A percentile compares a stretch with the other conserved stretches of the same genome.
Conservation (phyloP, 2,888 invertebrate genomes). For the Cephus pygmeus region DNA sequence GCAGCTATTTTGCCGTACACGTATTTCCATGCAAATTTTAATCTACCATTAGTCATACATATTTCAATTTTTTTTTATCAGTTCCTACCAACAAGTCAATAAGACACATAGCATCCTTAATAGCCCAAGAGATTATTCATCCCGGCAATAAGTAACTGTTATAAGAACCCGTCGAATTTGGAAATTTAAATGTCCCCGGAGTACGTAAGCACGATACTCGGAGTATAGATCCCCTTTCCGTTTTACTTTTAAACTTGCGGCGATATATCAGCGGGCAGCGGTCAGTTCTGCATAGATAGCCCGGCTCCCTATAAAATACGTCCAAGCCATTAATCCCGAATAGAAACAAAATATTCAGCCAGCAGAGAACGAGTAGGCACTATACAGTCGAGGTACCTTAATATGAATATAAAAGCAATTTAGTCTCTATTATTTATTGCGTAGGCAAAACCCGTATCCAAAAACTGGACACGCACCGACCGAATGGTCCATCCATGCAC, state of each 20-base stretch:
- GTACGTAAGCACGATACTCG: slow-evolving; percentile 24
- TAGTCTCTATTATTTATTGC: slow-evolving; percentile 61
- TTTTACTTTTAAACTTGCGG: slow-evolving; percentile 63
- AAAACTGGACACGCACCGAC: slow-evolving; percentile 28
- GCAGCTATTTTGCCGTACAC: background rate
- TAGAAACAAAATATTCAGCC: slow-evolving; percentile 61
- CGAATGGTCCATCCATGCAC: background rate
- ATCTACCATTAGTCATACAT: background rate
- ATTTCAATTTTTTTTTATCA: background rate
- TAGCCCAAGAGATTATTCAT: background rate
- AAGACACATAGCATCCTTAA: background rate
- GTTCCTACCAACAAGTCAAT: background rate
- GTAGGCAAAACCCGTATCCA: slow-evolving; percentile 26
- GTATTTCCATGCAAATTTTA: background rate
- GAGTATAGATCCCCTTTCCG: slow-evolving; percentile 25
- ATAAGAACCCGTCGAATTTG: slow-evolving; percentile 35
- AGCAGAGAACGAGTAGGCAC: slow-evolving; percentile 38
- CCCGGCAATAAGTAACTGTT: background rate
- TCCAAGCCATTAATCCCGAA: slow-evolving; percentile 66
- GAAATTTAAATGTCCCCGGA: slow-evolving; percentile 57
- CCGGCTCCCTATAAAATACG: slow-evolving; percentile 62
- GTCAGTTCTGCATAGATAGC: slow-evolving; percentile 48
- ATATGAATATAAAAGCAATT: slow-evolving; percentile 65
- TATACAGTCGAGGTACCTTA: slow-evolving; percentile 44
- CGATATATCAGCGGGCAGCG: slow-evolving; percentile 59